Evolutionary conservation across 2,888 invertebrate species (phyloP).

Genomic region (Dynastes maya): DNA sequence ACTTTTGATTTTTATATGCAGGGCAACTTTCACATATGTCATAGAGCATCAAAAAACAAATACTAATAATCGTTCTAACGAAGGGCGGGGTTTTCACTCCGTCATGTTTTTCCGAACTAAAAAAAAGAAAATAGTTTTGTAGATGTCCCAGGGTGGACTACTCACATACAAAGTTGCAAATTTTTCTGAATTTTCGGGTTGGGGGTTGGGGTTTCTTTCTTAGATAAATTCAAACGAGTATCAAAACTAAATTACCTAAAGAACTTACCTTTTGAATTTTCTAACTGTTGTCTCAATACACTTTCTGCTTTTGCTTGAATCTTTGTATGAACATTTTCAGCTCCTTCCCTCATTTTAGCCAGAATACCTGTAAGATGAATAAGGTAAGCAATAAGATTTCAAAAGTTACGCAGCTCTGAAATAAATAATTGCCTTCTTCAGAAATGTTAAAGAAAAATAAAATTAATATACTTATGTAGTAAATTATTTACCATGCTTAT

Average conservation of each 20-base stretch:
- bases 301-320: constrained; percentile 95
- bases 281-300: constrained; percentile 78
- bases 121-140: no score
- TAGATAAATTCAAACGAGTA: no score
- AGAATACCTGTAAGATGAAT: constrained; percentile 80
- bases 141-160: no score
- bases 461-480: constrained; percentile 54
- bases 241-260: constrained; percentile 59
- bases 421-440: not conserved
- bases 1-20: no score
- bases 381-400: not conserved
- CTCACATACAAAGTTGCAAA: no score
- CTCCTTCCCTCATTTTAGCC: constrained; percentile 97
- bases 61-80: no score
- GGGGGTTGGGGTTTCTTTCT: no score
- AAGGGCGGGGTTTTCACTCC: no score
- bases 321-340: constrained; percentile 93
- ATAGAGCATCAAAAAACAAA: no score
- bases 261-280: constrained; percentile 73
- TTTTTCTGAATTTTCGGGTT: no score
- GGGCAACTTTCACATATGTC: no score
- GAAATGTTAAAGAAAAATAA: not conserved
- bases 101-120: no score
- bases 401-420: not conserved
- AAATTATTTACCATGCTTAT: constrained; percentile 83